Conservation (phyloP, 2,797 vertebrate genomes). For the Sarcophilus harrisii region DNA sequence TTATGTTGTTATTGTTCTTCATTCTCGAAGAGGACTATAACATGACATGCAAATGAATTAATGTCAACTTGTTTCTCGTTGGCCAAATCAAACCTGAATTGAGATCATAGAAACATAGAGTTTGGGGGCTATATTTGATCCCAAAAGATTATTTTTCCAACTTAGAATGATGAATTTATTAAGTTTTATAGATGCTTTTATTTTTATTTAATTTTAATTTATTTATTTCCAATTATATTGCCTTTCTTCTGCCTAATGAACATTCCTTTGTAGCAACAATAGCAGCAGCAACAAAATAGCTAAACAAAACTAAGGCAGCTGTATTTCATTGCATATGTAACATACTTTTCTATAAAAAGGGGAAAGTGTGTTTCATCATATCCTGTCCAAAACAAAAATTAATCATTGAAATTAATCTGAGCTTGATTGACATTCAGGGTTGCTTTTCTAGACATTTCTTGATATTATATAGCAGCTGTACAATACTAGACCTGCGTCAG, state of each 20-base stretch:
- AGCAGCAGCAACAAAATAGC: background rate
- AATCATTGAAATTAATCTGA: background rate
- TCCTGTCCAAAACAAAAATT: background rate
- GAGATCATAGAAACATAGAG: background rate
- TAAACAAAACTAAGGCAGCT: background rate
- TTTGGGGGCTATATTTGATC: background rate
- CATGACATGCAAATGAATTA: background rate
- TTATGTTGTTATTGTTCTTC: too few relatives aligned
- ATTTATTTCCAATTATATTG: background rate
- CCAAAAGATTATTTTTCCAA: background rate
- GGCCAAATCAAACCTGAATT: background rate
- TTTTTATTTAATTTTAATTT: background rate
- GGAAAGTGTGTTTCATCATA: background rate
- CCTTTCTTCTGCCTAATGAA: background rate
- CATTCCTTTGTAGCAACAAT: background rate
- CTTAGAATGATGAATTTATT: background rate
- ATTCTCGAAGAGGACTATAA: too few relatives aligned
- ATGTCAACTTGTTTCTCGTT: background rate
- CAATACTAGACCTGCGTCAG: background rate
- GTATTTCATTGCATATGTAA: background rate
- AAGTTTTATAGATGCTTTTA: background rate
- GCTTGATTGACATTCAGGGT: background rate
- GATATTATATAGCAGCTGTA: background rate
- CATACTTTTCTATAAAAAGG: background rate
- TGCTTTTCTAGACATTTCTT: background rate